Percentiles rank a stretch among this genome's conserved stretches.
Conservation (phyloP, 2,888 invertebrate genomes). For the Apamea epomidion region DNA sequence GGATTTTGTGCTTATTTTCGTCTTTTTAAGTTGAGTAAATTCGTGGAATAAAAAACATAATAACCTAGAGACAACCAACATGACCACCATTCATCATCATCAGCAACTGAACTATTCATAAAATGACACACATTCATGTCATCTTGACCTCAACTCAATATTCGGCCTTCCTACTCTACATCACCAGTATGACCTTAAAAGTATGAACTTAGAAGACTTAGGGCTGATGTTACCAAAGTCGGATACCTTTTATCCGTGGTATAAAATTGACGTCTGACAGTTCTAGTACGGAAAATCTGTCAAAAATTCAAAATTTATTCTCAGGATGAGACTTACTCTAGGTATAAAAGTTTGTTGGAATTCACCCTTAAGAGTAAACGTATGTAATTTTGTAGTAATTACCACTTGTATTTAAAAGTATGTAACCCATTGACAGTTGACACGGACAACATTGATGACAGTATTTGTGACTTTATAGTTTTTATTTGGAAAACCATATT, state of each 20-base stretch:
- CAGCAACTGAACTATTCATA: background rate
- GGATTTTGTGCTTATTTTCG: background rate
- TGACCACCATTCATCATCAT: background rate
- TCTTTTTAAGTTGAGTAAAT: background rate
- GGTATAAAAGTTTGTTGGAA: too few species aligned
- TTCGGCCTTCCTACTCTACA: background rate
- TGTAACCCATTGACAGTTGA: background rate
- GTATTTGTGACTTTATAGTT: background rate
- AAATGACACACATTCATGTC: too few species aligned
- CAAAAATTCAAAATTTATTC: too few species aligned
- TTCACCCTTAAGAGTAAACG: too few species aligned
- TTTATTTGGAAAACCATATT: background rate
- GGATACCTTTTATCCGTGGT: too few species aligned
- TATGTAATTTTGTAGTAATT: too few species aligned
- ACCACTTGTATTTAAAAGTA: background rate
- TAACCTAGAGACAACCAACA: too few species aligned
- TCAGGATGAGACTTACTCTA: too few species aligned
- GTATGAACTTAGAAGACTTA: background rate
- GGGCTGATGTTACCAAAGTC: background rate
- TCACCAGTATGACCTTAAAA: background rate
- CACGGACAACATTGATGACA: background rate
- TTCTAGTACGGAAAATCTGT: too few species aligned
- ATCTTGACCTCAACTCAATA: background rate
- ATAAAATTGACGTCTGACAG: too few species aligned
- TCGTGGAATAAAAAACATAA: background rate